A percentile compares a stretch with the other conserved stretches of the same genome.
phyloP scores from a whole-genome alignment of 2,888 invertebrate genomes.

The Machimus atricapillus region DNA sequence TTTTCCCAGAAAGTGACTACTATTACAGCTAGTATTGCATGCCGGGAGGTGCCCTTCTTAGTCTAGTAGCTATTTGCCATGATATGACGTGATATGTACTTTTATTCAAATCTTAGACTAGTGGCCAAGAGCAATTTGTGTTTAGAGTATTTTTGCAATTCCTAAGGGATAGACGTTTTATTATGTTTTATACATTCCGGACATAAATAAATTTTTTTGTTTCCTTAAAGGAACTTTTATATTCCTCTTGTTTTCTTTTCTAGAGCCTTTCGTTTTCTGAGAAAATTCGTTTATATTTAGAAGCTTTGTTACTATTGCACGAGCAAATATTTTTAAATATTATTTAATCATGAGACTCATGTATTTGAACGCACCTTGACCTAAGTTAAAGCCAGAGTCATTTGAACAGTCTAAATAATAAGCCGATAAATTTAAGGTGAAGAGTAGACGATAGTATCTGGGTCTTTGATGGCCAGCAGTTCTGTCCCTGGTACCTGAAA shows the following conservation, averaged over 20 bases:
- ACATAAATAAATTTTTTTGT: not conserved
- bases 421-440: not conserved
- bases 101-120: slow-evolving; percentile 11
- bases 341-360: no score
- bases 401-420: no score
- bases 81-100: slow-evolving; percentile 30
- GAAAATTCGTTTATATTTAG: no score
- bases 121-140: not conserved
- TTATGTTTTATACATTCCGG: not conserved
- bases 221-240: not conserved
- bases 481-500: not conserved
- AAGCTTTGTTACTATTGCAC: no score
- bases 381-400: no score
- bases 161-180: not conserved
- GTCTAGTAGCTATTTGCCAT: slow-evolving; percentile 25
- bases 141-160: not conserved
- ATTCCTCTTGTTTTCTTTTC: not conserved
- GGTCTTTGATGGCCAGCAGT: not conserved
- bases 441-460: not conserved
- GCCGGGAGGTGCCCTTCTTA: not conserved
- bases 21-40: slow-evolving; percentile 46
- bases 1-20: slow-evolving; percentile 59
- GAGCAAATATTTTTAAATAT: no score
- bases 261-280: no score
- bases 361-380: no score